Evolutionary conservation across 1,140 invertebrate species (phyloP), one percentile per base, ranked within the genome.

Genomic region (Dreissena polymorpha): DNA sequence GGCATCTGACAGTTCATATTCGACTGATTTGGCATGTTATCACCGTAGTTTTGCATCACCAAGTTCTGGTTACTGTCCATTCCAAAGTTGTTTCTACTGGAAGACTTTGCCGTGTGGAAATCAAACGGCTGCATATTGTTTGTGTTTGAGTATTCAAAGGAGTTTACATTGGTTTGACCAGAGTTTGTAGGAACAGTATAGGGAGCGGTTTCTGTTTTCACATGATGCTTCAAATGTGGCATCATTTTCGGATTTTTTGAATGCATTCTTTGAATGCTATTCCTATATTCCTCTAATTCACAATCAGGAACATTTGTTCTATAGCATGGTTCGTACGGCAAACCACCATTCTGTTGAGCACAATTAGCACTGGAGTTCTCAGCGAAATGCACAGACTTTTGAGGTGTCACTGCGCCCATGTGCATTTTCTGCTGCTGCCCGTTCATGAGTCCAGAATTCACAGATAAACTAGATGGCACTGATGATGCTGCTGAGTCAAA

Each of bases 191-290:
- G 90, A 60, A 91, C 89, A 64, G 89, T 91, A 75, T 91, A 91
- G 0, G 91, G 91, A n/a, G 90, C 91, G 14, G 89, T 87, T 55
- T 89, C 90, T 27, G 88, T 86, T 83, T 90, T 90, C 76, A 88
- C 87, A 70, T 83, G 86, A 72, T 87, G 89, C 16, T 85, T 88
- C 10, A 89, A 80, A 10, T 89, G 82, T 13, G 90, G 89, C 78
- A 91, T 77, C 21, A 91, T 91, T 80, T 90, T 89, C 29, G 89
- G 88, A 85, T 87, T 91, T 80, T 90, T 89, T 23, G 89, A 89
- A 83, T 87, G 86, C 74, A 87, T 76, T 64, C 81, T 84, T 29
- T 87, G 84, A 64, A 86, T 84, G 80, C 85, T 87, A 69, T 89
- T 86, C 68, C 84, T 86, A 78, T 87, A 89, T 65, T 89, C 88